phyloP scores from a whole-genome alignment of 2,113 vertebrate species.

The Percina caprodes region DNA sequence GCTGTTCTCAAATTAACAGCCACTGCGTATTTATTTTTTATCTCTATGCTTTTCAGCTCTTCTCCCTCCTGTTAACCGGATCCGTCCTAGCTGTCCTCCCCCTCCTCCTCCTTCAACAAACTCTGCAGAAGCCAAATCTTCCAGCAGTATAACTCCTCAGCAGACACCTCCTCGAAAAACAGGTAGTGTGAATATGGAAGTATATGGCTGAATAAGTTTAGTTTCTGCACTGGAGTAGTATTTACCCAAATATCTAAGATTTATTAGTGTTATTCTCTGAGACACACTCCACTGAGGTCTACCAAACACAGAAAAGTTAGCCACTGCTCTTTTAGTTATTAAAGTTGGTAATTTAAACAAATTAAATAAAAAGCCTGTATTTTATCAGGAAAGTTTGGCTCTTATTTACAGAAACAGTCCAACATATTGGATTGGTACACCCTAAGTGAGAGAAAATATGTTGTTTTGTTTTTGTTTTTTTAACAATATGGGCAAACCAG shows the following conservation, averaged over 20 bases:
- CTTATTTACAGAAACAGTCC: not conserved
- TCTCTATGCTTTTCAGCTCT: constrained; percentile 69
- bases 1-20: constrained; percentile 2
- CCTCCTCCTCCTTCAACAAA: constrained; percentile 64
- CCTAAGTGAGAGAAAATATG: not conserved
- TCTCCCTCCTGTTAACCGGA: constrained; percentile 68
- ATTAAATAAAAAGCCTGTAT: not conserved
- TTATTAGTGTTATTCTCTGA: not conserved
- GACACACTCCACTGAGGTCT: not conserved
- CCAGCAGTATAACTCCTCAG: not conserved
- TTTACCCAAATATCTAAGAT: not conserved
- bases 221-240: not conserved
- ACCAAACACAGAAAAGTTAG: not conserved
- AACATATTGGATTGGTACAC: not conserved
- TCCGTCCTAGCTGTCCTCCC: constrained; percentile 59
- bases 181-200: constrained; percentile 46
- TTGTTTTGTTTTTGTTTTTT: too few species aligned
- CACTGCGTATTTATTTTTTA: not conserved
- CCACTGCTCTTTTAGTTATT: too few species aligned
- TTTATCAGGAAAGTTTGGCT: not conserved
- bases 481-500: too few species aligned
- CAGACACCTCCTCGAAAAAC: constrained; percentile 40
- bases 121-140: constrained; percentile 27
- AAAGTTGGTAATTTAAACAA: not conserved
- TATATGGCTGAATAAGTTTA: not conserved